Evolutionary conservation across 2,888 invertebrate species (phyloP).

Genomic region (Branchipolynoe longqiensis): DNA sequence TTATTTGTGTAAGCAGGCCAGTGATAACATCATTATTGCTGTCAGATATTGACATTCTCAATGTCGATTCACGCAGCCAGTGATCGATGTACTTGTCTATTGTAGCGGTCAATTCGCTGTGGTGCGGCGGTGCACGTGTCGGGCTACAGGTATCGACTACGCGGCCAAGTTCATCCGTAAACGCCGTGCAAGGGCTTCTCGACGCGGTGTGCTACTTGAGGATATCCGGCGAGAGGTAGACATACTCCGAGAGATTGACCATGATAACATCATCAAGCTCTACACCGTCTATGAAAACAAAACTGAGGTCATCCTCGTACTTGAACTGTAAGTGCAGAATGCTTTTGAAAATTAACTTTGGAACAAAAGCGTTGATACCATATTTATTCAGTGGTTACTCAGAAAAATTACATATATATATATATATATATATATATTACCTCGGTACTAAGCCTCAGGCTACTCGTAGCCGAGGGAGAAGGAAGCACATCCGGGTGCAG

Average conservation of each 20-base stretch:
- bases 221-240: conserved; percentile 85
- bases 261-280: conserved; percentile 86
- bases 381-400: background rate
- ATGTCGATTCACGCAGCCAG: no score
- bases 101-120: conserved; percentile 86
- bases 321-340: conserved; percentile 68
- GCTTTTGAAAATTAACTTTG: background rate
- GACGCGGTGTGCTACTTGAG: conserved; percentile 76
- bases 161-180: conserved; percentile 87
- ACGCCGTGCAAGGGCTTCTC: conserved; percentile 83
- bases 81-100: no score
- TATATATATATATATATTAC: no score
- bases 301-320: conserved; percentile 67
- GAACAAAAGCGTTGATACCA: no score
- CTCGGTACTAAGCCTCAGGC: no score
- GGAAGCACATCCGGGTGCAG: no score
- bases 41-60: no score
- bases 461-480: no score
- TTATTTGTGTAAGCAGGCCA: no score
- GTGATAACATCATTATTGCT: no score
- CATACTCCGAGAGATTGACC: conserved; percentile 84
- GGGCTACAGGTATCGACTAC: conserved; percentile 83
- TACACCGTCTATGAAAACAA: conserved; percentile 84
- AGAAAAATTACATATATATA: no score
- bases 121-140: conserved; percentile 84